These are phyloP conservation scores for Epinephelus cyanopodus DNA, from an alignment of 2,113 vertebrate genomes.

Conservation along the genomic window DNA sequence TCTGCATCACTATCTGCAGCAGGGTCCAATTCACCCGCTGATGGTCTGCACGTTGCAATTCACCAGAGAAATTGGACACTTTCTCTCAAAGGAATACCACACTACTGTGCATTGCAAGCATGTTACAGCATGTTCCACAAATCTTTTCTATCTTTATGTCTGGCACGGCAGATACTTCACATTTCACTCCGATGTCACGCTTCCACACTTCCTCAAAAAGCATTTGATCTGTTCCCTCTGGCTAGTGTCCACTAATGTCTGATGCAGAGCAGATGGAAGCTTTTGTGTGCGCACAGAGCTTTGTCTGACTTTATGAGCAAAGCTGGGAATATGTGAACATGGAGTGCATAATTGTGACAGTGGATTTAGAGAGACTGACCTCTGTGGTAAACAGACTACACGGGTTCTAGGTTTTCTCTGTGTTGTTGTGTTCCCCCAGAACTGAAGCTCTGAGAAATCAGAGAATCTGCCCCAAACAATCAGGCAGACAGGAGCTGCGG, in stretches of 20 bases:
- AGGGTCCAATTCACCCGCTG: conserved; percentile 45
- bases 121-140: conserved; percentile 7
- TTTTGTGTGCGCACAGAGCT: conserved; percentile 36
- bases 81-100: conserved; percentile 9
- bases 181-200: conserved; percentile 32
- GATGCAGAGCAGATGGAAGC: conserved; percentile 45
- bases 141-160: conserved; percentile 18
- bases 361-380: conserved; percentile 28
- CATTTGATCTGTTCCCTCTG: conserved; percentile 50
- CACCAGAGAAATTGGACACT: conserved; percentile 31
- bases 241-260: conserved; percentile 38
- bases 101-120: background rate
- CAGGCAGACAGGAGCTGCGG: conserved; percentile 18
- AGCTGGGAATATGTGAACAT: conserved; percentile 32
- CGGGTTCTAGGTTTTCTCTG: conserved; percentile 6
- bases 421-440: background rate
- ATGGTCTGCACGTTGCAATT: conserved; percentile 32
- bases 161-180: background rate
- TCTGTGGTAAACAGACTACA: conserved; percentile 27
- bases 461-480: conserved; percentile 59
- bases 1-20: conserved; percentile 53
- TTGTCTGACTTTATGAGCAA: conserved; percentile 25
- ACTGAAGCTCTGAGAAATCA: conserved; percentile 28
- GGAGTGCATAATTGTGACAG: conserved; percentile 28
- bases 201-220: conserved; percentile 32